Conservation (phyloP, 1,140 invertebrate species). For the Bombus terrestris region DNA sequence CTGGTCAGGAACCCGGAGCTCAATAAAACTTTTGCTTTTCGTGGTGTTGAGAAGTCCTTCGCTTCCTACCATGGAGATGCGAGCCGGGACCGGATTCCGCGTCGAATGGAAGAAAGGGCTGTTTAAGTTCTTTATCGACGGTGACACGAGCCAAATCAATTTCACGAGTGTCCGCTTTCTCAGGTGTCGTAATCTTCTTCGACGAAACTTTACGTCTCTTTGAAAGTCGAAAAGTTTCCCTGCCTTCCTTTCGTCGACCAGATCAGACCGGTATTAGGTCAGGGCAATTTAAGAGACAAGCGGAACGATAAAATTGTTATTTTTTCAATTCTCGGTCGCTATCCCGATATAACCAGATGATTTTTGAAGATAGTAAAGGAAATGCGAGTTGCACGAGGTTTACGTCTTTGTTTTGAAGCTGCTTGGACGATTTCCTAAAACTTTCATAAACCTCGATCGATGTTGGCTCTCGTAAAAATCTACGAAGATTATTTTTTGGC, state of each 20-base stretch:
- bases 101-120: slow-evolving; percentile 40
- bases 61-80: not conserved
- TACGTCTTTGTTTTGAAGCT: slow-evolving; percentile 13
- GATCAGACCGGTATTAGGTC: not conserved
- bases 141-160: slow-evolving; percentile 59
- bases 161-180: slow-evolving; percentile 5
- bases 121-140: slow-evolving; percentile 48
- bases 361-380: not conserved
- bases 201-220: slow-evolving; percentile 1
- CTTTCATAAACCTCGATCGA: not conserved
- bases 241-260: not conserved
- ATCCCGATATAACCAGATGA: not conserved
- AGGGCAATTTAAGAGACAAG: not conserved
- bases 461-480: not conserved
- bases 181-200: slow-evolving; percentile 23
- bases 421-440: slow-evolving; percentile 2
- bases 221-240: not conserved
- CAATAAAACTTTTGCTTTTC: slow-evolving; percentile 55
- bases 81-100: slow-evolving; percentile 39
- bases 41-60: not conserved
- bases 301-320: not conserved
- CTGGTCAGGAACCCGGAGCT: slow-evolving; percentile 30
- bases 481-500: not conserved
- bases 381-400: slow-evolving; percentile 5
- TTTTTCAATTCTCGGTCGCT: not conserved